phyloP scores from a whole-genome alignment of 2,797 vertebrate species.

The Sebastes hubbsi region DNA sequence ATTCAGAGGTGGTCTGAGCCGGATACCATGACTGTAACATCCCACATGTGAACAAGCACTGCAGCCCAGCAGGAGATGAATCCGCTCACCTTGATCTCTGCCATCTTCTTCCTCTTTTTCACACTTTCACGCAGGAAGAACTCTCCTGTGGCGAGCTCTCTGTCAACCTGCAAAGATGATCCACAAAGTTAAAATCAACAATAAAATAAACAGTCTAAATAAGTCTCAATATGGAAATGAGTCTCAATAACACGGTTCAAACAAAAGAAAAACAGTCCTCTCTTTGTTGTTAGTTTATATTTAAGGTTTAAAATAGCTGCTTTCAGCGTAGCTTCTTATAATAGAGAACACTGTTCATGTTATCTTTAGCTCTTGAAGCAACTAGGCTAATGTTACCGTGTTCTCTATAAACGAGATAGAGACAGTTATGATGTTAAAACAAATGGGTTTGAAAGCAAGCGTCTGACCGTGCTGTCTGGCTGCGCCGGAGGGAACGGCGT shows the following conservation, averaged over 20 bases:
- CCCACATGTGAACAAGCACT: neutral
- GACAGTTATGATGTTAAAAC: neutral
- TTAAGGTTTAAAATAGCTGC: neutral
- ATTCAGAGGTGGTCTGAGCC: too few species aligned
- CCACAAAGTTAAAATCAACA: neutral
- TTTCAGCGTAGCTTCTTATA: neutral
- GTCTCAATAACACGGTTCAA: neutral
- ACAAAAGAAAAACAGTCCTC: neutral
- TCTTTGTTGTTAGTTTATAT: neutral
- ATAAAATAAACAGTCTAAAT: neutral
- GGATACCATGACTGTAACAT: neutral
- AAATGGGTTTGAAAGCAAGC: neutral
- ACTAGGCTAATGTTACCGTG: neutral
- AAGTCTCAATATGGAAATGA: neutral
- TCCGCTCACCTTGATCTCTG: slow-evolving; percentile 89
- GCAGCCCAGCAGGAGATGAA: neutral
- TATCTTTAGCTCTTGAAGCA: neutral
- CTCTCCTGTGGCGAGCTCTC: slow-evolving; percentile 93
- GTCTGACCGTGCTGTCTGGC: slow-evolving; percentile 91
- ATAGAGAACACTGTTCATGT: neutral
- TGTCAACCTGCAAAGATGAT: slow-evolving; percentile 85
- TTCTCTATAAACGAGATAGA: neutral
- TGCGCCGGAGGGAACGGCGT: slow-evolving; percentile 95
- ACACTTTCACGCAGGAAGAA: slow-evolving; percentile 94
- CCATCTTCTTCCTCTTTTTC: slow-evolving; percentile 90